phyloP scores from a whole-genome alignment of 2,113 vertebrate species.

The Microcebus jonahi region DNA sequence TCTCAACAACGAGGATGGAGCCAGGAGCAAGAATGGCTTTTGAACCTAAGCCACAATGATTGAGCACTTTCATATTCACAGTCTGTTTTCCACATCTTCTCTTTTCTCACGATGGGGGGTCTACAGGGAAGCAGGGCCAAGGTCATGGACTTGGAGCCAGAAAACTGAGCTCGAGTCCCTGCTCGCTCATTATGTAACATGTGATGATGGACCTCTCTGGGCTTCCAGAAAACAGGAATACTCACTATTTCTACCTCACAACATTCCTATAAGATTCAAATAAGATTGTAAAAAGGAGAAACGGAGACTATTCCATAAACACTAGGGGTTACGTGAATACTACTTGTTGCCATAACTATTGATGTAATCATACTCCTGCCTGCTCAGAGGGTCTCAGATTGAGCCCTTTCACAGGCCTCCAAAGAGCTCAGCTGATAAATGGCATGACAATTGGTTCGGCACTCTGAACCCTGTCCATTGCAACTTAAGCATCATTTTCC shows the following conservation, averaged over 20 bases:
- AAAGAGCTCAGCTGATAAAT: not conserved
- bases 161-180: not conserved
- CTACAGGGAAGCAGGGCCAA: not conserved
- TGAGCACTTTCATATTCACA: not conserved
- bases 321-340: not conserved
- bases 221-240: not conserved
- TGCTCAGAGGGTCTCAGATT: not conserved
- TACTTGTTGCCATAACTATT: not conserved
- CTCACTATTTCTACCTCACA: not conserved
- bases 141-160: not conserved
- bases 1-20: not conserved
- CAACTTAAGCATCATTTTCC: slow-evolving; percentile 51
- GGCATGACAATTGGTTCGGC: not conserved
- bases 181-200: not conserved
- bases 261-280: not conserved
- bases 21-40: not conserved
- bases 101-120: not conserved
- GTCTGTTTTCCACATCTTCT: no score
- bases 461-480: not conserved
- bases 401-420: not conserved
- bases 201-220: not conserved
- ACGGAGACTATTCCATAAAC: not conserved
- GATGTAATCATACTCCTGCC: not conserved
- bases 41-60: not conserved
- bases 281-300: not conserved